phyloP scores from a whole-genome alignment of 2,797 vertebrate species.

The Apogon hyalosoma region DNA sequence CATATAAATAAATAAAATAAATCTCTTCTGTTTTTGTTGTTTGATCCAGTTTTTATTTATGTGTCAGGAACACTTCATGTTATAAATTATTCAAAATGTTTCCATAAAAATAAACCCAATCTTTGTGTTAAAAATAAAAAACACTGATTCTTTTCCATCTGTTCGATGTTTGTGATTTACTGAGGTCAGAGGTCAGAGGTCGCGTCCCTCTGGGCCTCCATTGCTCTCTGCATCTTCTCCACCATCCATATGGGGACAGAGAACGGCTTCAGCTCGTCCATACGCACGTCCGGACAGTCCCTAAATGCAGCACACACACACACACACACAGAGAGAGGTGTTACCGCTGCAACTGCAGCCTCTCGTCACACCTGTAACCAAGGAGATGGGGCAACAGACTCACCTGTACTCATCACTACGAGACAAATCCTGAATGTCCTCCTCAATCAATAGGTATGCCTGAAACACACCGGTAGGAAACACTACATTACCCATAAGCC shows the following conservation, averaged over 20 bases:
- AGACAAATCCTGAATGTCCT: slow-evolving; percentile 93
- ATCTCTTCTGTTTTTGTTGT: too few species aligned
- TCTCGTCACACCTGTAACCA: background rate
- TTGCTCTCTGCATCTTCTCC: slow-evolving; percentile 93
- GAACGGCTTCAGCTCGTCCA: slow-evolving; percentile 95
- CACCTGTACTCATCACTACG: slow-evolving; percentile 95
- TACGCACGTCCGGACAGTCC: slow-evolving; percentile 89
- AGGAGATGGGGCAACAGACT: slow-evolving; percentile 38
- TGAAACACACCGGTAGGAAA: slow-evolving; percentile 57
- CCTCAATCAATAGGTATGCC: slow-evolving; percentile 96
- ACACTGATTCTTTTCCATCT: too few species aligned
- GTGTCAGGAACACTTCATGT: too few species aligned
- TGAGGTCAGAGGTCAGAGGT: slow-evolving; percentile 39
- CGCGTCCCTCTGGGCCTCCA: slow-evolving; percentile 89
- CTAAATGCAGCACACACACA: slow-evolving; percentile 64
- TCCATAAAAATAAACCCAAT: too few species aligned
- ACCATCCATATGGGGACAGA: slow-evolving; percentile 92
- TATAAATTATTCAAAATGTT: too few species aligned
- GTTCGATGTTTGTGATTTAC: too few species aligned
- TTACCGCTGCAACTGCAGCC: background rate
- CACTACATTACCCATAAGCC: background rate
- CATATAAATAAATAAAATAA: too few species aligned
- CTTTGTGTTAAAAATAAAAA: too few species aligned
- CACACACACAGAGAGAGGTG: background rate
- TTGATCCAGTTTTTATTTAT: too few species aligned